Base-by-base conservation (phyloP, 2,888 invertebrate species). In the Lochmaea capreae region DNA sequence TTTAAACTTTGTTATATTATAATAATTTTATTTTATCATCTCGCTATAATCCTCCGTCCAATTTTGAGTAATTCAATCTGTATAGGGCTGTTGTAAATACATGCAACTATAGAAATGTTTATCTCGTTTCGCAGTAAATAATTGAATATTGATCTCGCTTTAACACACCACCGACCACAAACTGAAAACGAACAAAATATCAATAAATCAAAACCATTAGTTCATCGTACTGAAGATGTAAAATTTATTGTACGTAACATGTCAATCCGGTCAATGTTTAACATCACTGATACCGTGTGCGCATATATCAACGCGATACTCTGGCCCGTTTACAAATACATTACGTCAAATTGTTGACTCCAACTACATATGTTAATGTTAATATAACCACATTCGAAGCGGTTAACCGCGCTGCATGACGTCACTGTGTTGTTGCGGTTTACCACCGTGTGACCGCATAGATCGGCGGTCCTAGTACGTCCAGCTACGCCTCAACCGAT, bases 291-390 rank as follows among this genome's bases (percentile, higher is more conserved):
- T 69, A 71, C 67, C 61, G 18, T 73, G 73, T 73, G 43, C 46
- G 72, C 79, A 78, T 80, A 79, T 73, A 80, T 79, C 78, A 79
- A 79, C 74, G 77, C 72, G 75, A 18, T 39, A 69, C 72, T 71
- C 73, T 79, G 65, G 73, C 9, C 49, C 79, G 77, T 78, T 81
- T 80, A 79, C 79, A 77, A 79, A 80, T 80, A 81, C 82, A 81
- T 83, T 81, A 83, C 78, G 81, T 82, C 82, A 80, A 83, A 83
- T 81, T 76, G 82, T 70, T 70, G 79, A 59, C 77, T 76, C 78
- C 77, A 81, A 83, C 81, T 83, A 82, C 83, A 84, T 84, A 83
- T 83, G 84, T 84, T 83, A 83, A 83, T 84, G 83, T 83, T 83
- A 82, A 84, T 83, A 79, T 73, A 75, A 77, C 84, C 83, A 77